Percentiles rank a stretch among this genome's conserved stretches.
phyloP scores from a whole-genome alignment of 1,140 invertebrate genomes.

The Drosophila lacteicornis region DNA sequence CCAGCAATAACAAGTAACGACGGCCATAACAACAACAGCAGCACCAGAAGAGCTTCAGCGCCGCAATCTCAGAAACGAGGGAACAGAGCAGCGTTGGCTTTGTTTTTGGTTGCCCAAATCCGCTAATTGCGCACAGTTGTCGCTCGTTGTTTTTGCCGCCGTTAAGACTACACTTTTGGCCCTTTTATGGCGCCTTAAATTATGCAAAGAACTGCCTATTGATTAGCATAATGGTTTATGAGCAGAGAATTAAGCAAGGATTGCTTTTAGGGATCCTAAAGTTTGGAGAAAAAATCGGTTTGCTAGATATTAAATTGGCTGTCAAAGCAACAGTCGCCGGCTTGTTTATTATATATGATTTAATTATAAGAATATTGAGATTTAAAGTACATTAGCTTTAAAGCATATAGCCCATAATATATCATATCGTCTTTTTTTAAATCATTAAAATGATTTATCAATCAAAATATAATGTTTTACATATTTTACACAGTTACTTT shows the following conservation, averaged over 20 bases:
- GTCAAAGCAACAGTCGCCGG: neutral
- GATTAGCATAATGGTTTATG: constrained; percentile 64
- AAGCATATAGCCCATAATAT: too few relatives aligned
- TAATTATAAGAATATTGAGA: neutral
- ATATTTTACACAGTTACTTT: too few relatives aligned
- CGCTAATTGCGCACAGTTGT: constrained; percentile 76
- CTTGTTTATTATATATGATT: too few relatives aligned
- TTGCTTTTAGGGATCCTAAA: constrained; percentile 1
- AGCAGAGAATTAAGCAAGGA: constrained; percentile 12
- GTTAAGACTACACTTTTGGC: constrained; percentile 35
- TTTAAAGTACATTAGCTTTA: neutral
- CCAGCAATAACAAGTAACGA: constrained; percentile 78
- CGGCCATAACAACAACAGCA: constrained; percentile 63
- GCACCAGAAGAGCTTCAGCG: constrained; percentile 17
- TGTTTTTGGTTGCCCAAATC: constrained; percentile 69
- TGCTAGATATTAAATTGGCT: neutral
- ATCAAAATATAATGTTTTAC: too few relatives aligned
- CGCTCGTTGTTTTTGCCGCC: constrained; percentile 59
- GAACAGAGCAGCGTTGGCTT: constrained; percentile 39
- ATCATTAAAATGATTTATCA: too few relatives aligned
- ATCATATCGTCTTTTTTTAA: too few relatives aligned
- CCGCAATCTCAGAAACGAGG: constrained; percentile 26
- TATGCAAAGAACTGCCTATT: constrained; percentile 55
- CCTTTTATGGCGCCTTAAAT: constrained; percentile 36
- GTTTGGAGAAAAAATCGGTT: neutral